phyloP scores from a whole-genome alignment of 1,140 invertebrate species.

The Monomorium pharaonis region DNA sequence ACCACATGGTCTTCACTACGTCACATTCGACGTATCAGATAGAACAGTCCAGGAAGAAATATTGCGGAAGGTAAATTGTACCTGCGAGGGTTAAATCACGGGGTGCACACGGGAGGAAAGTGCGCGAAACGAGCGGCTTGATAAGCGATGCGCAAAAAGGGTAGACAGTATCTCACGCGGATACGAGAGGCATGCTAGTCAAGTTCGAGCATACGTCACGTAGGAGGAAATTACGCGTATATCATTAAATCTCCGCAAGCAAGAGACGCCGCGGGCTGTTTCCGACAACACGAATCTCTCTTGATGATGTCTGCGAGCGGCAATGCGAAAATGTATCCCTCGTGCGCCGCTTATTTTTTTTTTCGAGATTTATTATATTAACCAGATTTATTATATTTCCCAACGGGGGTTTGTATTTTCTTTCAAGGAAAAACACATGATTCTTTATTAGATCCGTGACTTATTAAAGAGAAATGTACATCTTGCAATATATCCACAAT shows the following conservation, averaged over 20 bases:
- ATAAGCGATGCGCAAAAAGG: conserved; percentile 51
- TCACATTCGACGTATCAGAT: too few species aligned
- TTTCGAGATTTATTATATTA: not conserved
- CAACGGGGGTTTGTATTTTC: not conserved
- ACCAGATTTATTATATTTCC: not conserved
- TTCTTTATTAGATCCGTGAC: not conserved
- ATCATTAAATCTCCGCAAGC: conserved; percentile 50
- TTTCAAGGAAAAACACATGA: not conserved
- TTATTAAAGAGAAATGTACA: not conserved
- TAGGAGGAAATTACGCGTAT: conserved; percentile 53
- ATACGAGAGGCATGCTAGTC: conserved; percentile 15
- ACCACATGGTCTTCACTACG: not conserved
- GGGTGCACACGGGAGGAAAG: not conserved
- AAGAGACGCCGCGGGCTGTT: conserved; percentile 26
- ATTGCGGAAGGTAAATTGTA: conserved; percentile 45
- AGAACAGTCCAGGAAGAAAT: conserved; percentile 1
- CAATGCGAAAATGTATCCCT: not conserved
- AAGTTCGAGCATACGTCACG: conserved; percentile 38
- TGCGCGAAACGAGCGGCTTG: conserved; percentile 33
- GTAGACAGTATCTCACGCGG: conserved; percentile 3
- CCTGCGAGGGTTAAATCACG: conserved; percentile 48
- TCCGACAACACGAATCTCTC: not conserved
- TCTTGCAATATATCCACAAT: not conserved
- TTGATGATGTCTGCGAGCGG: conserved; percentile 9
- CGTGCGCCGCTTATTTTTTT: conserved; percentile 19